Conservation (phyloP, 1,140 invertebrate species). For the Homalodisca vitripennis region DNA sequence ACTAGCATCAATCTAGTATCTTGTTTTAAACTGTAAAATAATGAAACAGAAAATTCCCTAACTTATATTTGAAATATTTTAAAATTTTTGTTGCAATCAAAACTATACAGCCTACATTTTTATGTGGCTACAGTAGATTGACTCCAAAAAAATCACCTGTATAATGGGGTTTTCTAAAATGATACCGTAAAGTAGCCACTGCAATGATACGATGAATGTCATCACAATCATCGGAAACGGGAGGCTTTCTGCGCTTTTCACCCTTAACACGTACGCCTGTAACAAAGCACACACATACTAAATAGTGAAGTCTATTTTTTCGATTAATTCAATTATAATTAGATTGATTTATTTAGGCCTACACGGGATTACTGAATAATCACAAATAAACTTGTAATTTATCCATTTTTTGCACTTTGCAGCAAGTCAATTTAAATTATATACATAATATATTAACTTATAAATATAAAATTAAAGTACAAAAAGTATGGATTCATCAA, state of each 20-base stretch:
- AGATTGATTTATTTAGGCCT: too few relatives aligned
- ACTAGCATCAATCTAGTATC: too few relatives aligned
- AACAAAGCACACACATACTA: neutral
- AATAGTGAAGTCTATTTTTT: too few relatives aligned
- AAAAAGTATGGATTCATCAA: too few relatives aligned
- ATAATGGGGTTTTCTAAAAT: conserved; percentile 73
- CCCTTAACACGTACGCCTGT: conserved; percentile 66
- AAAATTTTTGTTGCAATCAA: neutral
- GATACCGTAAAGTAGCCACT: conserved; percentile 78
- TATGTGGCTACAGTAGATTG: neutral
- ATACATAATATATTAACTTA: too few relatives aligned
- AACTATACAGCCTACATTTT: neutral
- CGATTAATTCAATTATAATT: too few relatives aligned
- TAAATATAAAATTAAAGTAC: too few relatives aligned
- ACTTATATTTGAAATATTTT: neutral
- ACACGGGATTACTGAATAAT: too few relatives aligned
- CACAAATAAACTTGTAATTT: too few relatives aligned
- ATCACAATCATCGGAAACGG: conserved; percentile 80
- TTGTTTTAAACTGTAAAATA: too few relatives aligned
- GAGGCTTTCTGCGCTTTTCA: conserved; percentile 71
- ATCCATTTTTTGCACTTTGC: too few relatives aligned
- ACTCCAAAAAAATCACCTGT: conserved; percentile 54
- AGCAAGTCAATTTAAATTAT: too few relatives aligned
- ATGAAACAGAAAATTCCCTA: neutral
- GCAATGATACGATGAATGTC: conserved; percentile 67